Base-by-base conservation (phyloP, 2,113 vertebrate genomes). In the Copsychus sechellarum region DNA sequence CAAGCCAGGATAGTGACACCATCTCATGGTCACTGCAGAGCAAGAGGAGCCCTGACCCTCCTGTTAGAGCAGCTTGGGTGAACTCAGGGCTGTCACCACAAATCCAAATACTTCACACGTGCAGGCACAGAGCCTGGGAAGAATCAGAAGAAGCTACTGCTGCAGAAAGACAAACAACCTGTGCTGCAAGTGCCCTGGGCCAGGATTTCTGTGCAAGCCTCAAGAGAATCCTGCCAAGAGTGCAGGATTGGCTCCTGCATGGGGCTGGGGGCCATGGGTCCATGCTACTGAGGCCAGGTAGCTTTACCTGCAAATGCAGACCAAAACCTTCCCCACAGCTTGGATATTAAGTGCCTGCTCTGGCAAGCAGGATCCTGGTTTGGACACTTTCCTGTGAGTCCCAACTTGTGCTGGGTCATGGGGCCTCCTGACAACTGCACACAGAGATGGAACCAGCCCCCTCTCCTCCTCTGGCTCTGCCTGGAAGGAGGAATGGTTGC, bases 331-430 rank as follows among this genome's bases (percentile, higher is more conserved):
- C 31, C 31, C 40, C 1, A 2, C 20, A n/a, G 17, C 0, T 0
- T 34, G 17, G 23, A 14, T 1, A 8, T 18, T 33, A n/a, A 71
- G 33, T 0, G 0, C 23, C 33, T 5, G 15, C 58, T 77, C 28
- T 6, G 0, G 16, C 40, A 69, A 83, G n/a, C 7, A 56, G 58
- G 5, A 56, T 81, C n/a, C 19, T 10, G 2, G 8, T 38, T 86
- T 84, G 81, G 56, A 50, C 1, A 0, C 51, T 15, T 53, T 74
- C 56, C 69, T 0, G 0, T 29, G 33, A 67, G 33, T 36, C 34
- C 43, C 20, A 31, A 2, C 18, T 51, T 24, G 16, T 54, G 13
- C 40, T 40, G 40, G 40, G 40, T 36, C 2, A 0, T 7, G 42
- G 23, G 29, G 28, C 29, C 56, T 58, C 53, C 74, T 56, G 79